Base-by-base conservation (phyloP, 2,113 vertebrate species). In the Anser brachyrhynchus region DNA sequence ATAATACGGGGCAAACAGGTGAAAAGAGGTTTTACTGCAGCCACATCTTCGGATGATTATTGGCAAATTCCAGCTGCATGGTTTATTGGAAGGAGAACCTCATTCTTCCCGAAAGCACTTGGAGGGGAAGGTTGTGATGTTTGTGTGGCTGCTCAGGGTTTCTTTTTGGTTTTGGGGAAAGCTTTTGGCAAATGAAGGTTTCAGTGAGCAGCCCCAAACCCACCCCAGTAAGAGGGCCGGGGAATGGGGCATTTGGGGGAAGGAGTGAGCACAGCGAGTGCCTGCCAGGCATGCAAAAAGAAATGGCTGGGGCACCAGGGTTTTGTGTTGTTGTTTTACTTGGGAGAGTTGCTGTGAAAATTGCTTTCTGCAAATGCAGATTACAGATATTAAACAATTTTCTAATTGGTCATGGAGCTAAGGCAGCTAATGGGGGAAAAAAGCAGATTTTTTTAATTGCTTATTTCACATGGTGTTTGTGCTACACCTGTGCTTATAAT, bases 401-500 rank as follows among this genome's bases (percentile, higher is more conserved):
- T 98, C 98, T 98, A 98, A 99, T 99, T 99, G 98, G 99, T 99
- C 98, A 99, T 98, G 98, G 98, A 98, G 98, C 98, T 98, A 98
- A 98, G 97, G 98, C 98, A 98, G 98, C 98, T 99, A 98, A 99
- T 99, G 79, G 93, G 90, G 79, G 39, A 37, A 98, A 99, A 99
- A 99, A 98, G 97, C 98, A 98, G 93, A 41, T 55, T 98, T 98
- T 98, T 98, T 99, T 98, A 99, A 99, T 99, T 99, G 98, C 98
- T 98, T 98, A 98, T 99, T 99, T 99, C 98, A 97, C 98, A 97
- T 98, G 98, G 94, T 98, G 97, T 98, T 98, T 96, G 97, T 97
- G 98, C 97, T 99, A 99, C 98, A 99, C 98, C 99, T 99, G 99
- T 98, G 98, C 98, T 98, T 99, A 98, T 98, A 98, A 99, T 98